Evolutionary conservation across 2,888 invertebrate genomes (phyloP).

Genomic region (Silvanus unidentatus): DNA sequence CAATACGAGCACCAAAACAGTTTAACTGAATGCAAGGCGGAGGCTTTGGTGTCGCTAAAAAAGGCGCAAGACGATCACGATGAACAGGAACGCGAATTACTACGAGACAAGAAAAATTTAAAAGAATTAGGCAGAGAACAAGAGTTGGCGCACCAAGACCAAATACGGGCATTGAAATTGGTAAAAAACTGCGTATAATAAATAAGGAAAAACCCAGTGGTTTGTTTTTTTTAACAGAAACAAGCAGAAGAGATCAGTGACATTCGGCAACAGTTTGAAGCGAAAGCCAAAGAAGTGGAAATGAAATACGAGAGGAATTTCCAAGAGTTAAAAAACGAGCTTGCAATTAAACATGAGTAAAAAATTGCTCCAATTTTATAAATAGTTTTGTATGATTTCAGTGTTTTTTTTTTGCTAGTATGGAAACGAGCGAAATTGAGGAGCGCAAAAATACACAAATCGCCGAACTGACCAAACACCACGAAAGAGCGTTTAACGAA

Average conservation of each 20-base stretch:
- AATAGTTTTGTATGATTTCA: neutral
- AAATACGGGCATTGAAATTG: slow-evolving; percentile 64
- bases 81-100: slow-evolving; percentile 68
- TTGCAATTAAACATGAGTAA: slow-evolving; percentile 59
- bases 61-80: slow-evolving; percentile 77
- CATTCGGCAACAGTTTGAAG: slow-evolving; percentile 59
- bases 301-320: slow-evolving; percentile 71
- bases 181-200: slow-evolving; percentile 40
- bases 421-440: slow-evolving; percentile 84
- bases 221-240: slow-evolving; percentile 31
- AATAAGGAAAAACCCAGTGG: too few species aligned
- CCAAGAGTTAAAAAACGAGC: slow-evolving; percentile 61
- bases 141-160: slow-evolving; percentile 64
- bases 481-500: slow-evolving; percentile 80
- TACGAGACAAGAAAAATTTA: slow-evolving; percentile 66
- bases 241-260: slow-evolving; percentile 51
- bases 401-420: slow-evolving; percentile 42
- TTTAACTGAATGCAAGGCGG: slow-evolving; percentile 77
- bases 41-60: slow-evolving; percentile 75
- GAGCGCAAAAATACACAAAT: slow-evolving; percentile 88
- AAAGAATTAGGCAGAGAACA: slow-evolving; percentile 64
- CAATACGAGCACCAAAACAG: slow-evolving; percentile 87
- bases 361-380: slow-evolving; percentile 8
- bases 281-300: slow-evolving; percentile 62
- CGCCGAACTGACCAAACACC: slow-evolving; percentile 69